Evolutionary conservation across 92 coral and sea anemone species (phyloP).

Genomic region (Diadumene lineata): DNA sequence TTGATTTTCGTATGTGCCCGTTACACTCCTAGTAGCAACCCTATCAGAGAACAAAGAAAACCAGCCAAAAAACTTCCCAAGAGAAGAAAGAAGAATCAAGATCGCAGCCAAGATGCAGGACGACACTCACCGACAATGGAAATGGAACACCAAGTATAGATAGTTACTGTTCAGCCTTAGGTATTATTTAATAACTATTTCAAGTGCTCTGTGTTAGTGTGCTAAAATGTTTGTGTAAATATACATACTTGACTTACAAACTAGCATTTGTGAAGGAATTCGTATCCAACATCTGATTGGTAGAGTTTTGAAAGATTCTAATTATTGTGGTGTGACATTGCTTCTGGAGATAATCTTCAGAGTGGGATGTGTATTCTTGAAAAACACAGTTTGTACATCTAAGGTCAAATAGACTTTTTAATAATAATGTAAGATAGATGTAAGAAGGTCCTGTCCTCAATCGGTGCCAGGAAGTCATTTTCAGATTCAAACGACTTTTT

Average conservation of each 20-base stretch:
- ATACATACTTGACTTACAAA: not conserved
- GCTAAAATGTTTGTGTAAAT: not conserved
- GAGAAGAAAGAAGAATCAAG: slow-evolving; percentile 55
- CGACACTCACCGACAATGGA: slow-evolving; percentile 29
- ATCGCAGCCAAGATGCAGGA: slow-evolving; percentile 21
- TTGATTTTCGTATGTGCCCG: slow-evolving; percentile 55
- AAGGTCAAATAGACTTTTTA: no score
- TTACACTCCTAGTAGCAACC: slow-evolving; percentile 89
- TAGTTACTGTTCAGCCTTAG: not conserved
- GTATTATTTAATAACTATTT: not conserved
- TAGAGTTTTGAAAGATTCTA: no score
- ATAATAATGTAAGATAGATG: no score
- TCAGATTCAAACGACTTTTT: no score
- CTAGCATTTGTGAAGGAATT: no score
- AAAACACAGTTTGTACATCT: no score
- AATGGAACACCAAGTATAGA: slow-evolving; percentile 29
- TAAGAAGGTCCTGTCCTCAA: no score
- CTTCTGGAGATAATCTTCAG: no score
- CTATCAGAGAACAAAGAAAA: slow-evolving; percentile 58
- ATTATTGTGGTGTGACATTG: no score
- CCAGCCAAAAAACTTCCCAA: slow-evolving; percentile 78
- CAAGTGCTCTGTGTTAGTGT: not conserved
- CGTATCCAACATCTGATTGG: no score
- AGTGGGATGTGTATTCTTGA: no score
- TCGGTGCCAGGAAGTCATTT: no score